Evolutionary conservation across 1,140 invertebrate genomes (phyloP).

Genomic region (Armadillidium nasatum): DNA sequence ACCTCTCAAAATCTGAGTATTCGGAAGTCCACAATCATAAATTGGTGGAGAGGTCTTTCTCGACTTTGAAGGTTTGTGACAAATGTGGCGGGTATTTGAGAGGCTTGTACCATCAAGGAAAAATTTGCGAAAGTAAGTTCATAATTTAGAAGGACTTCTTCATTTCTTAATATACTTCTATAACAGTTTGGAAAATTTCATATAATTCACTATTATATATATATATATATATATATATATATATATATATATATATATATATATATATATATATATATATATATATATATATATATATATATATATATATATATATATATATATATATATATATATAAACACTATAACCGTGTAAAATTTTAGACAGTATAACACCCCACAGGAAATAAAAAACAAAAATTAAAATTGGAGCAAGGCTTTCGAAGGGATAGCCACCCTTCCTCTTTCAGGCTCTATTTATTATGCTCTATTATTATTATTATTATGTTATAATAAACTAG

Average conservation of each 20-base stretch:
- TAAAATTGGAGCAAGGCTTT: no score
- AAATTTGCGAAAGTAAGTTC: slow-evolving; percentile 64
- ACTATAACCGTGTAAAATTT: no score
- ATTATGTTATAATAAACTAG: no score
- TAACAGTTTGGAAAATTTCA: neutral
- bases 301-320: neutral
- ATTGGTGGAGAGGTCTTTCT: slow-evolving; percentile 54
- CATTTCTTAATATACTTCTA: no score
- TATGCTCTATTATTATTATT: no score
- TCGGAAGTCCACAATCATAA: neutral
- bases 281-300: neutral
- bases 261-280: neutral
- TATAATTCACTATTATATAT: slow-evolving; percentile 22
- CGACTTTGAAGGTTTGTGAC: slow-evolving; percentile 64
- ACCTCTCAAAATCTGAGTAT: slow-evolving; percentile 43
- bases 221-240: slow-evolving; percentile 14
- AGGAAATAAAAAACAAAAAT: no score
- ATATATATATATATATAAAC: slow-evolving; percentile 14
- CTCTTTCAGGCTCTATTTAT: no score
- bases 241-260: slow-evolving; percentile 16
- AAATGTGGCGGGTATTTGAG: slow-evolving; percentile 70
- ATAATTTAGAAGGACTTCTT: no score
- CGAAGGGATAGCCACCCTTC: no score
- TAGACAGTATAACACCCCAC: no score
- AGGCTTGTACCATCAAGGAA: slow-evolving; percentile 66